Conservation (phyloP, 2,113 vertebrate genomes). For the Haplotaxodon microlepis region DNA sequence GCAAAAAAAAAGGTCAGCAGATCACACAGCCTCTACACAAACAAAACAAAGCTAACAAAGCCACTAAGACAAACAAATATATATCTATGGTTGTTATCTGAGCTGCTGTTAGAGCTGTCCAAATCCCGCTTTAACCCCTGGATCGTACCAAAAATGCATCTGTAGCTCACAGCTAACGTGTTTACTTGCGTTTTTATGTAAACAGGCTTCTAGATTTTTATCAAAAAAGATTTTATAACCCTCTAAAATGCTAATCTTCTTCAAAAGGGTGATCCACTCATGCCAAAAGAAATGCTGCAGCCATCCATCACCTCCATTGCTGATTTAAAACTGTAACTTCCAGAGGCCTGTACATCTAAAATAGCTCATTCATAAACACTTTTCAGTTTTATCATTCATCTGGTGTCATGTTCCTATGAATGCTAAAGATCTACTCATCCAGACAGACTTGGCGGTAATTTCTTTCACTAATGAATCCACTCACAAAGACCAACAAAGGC, state of each 20-base stretch:
- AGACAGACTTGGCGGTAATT: not conserved
- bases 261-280: not conserved
- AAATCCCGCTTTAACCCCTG: not conserved
- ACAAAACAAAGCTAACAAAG: not conserved
- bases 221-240: not conserved
- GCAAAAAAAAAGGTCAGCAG: not conserved
- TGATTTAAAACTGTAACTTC: not conserved
- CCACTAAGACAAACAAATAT: not conserved
- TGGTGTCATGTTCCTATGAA: not conserved
- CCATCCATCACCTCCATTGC: not conserved
- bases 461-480: not conserved
- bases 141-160: not conserved
- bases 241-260: not conserved
- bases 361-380: not conserved
- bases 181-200: not conserved
- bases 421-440: not conserved
- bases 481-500: not conserved
- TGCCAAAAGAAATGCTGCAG: not conserved
- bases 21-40: not conserved
- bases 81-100: not conserved
- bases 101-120: not conserved
- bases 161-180: not conserved
- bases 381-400: not conserved
- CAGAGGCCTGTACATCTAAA: not conserved
- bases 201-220: not conserved